Base-by-base conservation (phyloP, 2,888 invertebrate genomes). In the Germaria angustata region DNA sequence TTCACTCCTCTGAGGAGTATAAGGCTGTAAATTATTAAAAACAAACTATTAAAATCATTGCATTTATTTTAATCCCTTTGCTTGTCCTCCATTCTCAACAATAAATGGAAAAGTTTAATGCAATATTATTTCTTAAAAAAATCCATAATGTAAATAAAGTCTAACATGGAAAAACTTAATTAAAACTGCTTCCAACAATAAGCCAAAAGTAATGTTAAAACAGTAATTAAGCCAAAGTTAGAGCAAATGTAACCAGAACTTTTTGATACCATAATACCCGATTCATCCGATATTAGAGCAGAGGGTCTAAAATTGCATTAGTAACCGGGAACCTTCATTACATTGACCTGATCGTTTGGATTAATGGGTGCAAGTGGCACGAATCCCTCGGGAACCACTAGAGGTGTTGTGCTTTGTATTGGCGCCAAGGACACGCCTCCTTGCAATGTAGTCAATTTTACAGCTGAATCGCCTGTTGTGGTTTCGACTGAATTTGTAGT, bases 321-420 rank as follows among this genome's bases (percentile, higher is more conserved):
- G 46, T 79, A 78, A 8, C 89, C 89, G 1, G 89, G 89, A 85
- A 89, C 86, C 68, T 85, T 87, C 87, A 89, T 88, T 5, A 89
- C 84, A 66, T 87, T 88, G 0, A 89, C 87, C 41, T 72, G 72
- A 3, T 84, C 85, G 0, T 84, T 84, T 1, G 86, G 86, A 66
- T 81, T 80, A 2, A 65, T 80, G 1, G 85, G 87, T 2, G 86
- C 86, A 69, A 89, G 85, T 0, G 88, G 85, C 0, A 88, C 90
- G n/a, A 87, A 71, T 9, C 85, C 85, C 13, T 81, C 84, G 0
- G 87, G 84, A 8, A 80, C 17, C 0, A 88, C 46, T 0, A 89
- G 87, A 55, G 88, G 71, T 0, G 88, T 86, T 24, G 87, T 87
- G 0, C 86, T 85, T 15, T 88, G 88, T 41, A 89, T 84, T 24